A percentile compares a stretch with the other conserved stretches of the same genome.
These are phyloP conservation scores for Apis dorsata DNA, from an alignment of 1,140 invertebrate genomes.

Conservation along the genomic window DNA sequence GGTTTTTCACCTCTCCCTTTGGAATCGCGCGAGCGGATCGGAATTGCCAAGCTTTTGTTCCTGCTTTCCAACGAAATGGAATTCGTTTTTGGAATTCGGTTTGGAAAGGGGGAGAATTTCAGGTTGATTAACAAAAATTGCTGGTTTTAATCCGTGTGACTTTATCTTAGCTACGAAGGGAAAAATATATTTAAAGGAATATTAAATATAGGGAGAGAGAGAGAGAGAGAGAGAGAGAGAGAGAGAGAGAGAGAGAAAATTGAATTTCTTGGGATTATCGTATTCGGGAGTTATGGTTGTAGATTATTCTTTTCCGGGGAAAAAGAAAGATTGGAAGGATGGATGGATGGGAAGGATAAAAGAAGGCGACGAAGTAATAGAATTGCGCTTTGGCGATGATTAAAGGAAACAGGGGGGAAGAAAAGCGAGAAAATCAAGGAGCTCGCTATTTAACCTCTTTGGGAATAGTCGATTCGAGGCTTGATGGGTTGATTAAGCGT, in stretches of 20 bases:
- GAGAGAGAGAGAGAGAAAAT: too few relatives aligned
- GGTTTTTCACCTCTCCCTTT: slow-evolving; percentile 11
- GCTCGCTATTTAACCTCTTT: slow-evolving; percentile 53
- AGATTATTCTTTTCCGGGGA: background rate
- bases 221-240: accelerated
- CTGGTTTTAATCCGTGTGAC: too few relatives aligned
- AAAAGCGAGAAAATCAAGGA: slow-evolving; percentile 47
- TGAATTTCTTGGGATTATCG: background rate
- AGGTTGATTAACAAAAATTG: too few relatives aligned
- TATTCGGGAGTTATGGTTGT: background rate
- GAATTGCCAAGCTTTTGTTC: too few relatives aligned
- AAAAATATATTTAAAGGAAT: too few relatives aligned
- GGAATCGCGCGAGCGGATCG: too few relatives aligned
- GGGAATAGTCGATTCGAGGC: slow-evolving; percentile 51
- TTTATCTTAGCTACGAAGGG: too few relatives aligned
- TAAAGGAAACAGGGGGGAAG: slow-evolving; percentile 40
- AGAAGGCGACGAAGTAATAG: slow-evolving; percentile 32
- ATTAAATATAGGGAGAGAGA: too few relatives aligned
- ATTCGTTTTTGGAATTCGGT: too few relatives aligned
- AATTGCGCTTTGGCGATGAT: slow-evolving; percentile 49
- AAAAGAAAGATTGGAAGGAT: background rate
- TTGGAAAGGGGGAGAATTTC: too few relatives aligned
- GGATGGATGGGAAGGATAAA: background rate
- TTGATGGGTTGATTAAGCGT: slow-evolving; percentile 47
- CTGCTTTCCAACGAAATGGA: too few relatives aligned